These are phyloP conservation scores for Ormyrus pomaceus DNA, from an alignment of 2,888 invertebrate genomes.

Conservation along the genomic window DNA sequence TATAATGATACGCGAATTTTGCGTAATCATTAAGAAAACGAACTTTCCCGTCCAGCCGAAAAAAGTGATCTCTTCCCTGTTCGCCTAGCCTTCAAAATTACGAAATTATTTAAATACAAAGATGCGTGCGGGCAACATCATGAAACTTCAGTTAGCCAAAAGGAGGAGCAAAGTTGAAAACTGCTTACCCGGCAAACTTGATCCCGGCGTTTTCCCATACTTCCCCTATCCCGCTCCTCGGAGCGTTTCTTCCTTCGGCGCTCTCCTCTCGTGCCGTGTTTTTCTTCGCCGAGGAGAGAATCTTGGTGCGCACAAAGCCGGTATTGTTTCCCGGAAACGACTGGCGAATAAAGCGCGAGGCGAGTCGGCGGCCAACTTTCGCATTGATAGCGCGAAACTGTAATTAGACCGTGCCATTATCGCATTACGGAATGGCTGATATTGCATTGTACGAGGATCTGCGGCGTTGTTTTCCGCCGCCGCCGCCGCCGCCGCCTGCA, in stretches of 20 bases:
- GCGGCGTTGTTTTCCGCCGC: too few relatives aligned
- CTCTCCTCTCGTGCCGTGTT: background rate
- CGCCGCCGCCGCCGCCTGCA: background rate
- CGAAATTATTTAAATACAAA: slow-evolving; percentile 24
- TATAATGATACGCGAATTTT: too few relatives aligned
- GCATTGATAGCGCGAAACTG: slow-evolving; percentile 34
- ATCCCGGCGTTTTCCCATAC: background rate
- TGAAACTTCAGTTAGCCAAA: slow-evolving; percentile 6
- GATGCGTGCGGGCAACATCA: slow-evolving; percentile 1
- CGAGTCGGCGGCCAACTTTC: background rate
- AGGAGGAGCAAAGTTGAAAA: slow-evolving; percentile 16
- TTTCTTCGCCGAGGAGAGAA: background rate
- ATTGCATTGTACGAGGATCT: background rate
- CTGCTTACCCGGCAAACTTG: slow-evolving; percentile 5
- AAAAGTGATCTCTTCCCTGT: too few relatives aligned
- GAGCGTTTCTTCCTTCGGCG: background rate
- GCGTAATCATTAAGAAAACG: too few relatives aligned
- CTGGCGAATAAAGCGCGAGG: slow-evolving; percentile 10
- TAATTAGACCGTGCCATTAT: slow-evolving; percentile 43
- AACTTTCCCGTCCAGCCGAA: too few relatives aligned
- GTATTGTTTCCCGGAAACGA: slow-evolving; percentile 22
- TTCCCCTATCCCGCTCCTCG: background rate
- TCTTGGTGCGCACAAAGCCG: slow-evolving; percentile 7
- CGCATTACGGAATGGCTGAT: slow-evolving; percentile 22
- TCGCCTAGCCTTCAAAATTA: background rate